phyloP scores from a whole-genome alignment of 2,113 vertebrate genomes.

The Sebastes fasciatus region DNA sequence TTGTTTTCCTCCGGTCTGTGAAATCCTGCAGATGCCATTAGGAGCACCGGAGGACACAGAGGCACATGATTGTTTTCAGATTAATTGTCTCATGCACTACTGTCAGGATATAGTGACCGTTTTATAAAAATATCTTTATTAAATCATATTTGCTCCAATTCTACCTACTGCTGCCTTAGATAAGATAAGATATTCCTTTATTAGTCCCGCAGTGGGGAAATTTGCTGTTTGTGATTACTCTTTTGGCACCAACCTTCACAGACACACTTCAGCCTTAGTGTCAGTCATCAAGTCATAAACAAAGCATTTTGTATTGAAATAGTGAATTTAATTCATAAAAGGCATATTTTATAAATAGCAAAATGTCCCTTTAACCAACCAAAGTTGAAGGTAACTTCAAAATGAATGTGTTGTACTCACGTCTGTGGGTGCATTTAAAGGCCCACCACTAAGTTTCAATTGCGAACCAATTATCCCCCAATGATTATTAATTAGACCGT shows the following conservation, averaged over 20 bases:
- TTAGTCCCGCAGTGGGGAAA: too few species aligned
- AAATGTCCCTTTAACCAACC: background rate
- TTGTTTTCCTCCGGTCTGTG: too few species aligned
- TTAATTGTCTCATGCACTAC: too few species aligned
- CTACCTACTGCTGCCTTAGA: too few species aligned
- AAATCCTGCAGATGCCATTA: too few species aligned
- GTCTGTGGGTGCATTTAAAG: background rate
- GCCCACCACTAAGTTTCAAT: constrained; percentile 1
- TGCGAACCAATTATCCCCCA: constrained; percentile 44
- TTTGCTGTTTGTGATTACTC: constrained; percentile 57
- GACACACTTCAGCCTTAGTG: background rate
- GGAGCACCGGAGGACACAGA: too few species aligned
- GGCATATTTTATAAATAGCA: background rate
- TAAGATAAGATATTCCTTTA: too few species aligned
- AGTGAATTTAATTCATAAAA: background rate
- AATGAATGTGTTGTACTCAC: background rate
- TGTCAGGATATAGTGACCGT: too few species aligned
- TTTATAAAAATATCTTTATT: too few species aligned
- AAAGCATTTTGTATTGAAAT: constrained; percentile 3
- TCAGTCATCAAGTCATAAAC: constrained; percentile 25
- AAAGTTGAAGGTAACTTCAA: background rate
- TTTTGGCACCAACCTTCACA: constrained; percentile 49
- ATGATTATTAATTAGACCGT: constrained; percentile 44
- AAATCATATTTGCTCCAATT: too few species aligned
- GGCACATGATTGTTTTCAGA: too few species aligned